These are phyloP conservation scores for Carpatolechia fugitivella DNA, from an alignment of 2,888 invertebrate genomes.

Conservation along the genomic window DNA sequence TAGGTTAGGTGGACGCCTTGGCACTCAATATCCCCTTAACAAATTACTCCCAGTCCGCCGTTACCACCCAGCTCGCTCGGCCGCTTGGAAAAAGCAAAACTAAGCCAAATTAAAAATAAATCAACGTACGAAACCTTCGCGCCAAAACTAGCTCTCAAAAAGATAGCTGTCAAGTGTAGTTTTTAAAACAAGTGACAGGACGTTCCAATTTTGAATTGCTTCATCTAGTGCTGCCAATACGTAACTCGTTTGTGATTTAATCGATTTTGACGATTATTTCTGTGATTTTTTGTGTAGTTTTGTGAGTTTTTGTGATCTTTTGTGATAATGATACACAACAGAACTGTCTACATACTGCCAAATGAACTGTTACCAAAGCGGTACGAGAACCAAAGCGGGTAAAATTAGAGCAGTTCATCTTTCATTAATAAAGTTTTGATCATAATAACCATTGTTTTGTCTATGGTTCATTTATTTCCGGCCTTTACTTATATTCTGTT, in stretches of 20 bases:
- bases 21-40: conserved; percentile 64
- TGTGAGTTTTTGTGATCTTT: conserved; percentile 20
- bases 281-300: conserved; percentile 16
- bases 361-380: conserved; percentile 72
- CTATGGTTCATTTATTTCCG: no score
- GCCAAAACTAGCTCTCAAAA: not conserved
- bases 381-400: conserved; percentile 65
- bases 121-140: not conserved
- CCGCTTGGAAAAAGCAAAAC: conserved; percentile 30
- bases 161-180: not conserved
- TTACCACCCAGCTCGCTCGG: conserved; percentile 50
- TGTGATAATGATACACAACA: conserved; percentile 63
- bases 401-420: conserved; percentile 27
- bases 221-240: conserved; percentile 14
- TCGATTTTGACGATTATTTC: conserved; percentile 19
- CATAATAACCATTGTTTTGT: not conserved
- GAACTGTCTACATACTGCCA: conserved; percentile 72
- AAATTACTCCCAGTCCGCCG: conserved; percentile 57
- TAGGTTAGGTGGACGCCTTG: conserved; percentile 51
- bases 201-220: not conserved
- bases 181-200: conserved; percentile 1
- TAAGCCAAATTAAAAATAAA: conserved; percentile 37
- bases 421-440: not conserved
- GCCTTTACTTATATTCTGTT: no score
- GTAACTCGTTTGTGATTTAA: conserved; percentile 19